These are phyloP conservation scores for Athetis lepigone DNA, from an alignment of 2,888 invertebrate genomes.

Conservation along the genomic window DNA sequence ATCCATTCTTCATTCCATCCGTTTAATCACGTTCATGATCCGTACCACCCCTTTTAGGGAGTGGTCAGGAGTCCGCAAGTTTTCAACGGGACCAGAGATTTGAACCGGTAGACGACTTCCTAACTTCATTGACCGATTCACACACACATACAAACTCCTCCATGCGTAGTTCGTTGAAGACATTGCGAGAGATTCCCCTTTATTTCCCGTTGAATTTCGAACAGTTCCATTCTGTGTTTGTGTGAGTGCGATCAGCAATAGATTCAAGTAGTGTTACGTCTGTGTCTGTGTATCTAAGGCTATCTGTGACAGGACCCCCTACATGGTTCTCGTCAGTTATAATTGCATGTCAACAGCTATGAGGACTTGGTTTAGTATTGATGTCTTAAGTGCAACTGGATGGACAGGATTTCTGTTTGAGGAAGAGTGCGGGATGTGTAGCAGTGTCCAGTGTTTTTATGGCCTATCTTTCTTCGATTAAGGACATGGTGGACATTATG, in stretches of 20 bases:
- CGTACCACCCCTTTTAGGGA: constrained; percentile 58
- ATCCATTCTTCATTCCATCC: constrained; percentile 49
- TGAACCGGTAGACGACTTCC: neutral
- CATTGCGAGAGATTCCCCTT: neutral
- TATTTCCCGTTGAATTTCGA: neutral
- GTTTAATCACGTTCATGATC: constrained; percentile 54
- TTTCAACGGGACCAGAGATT: constrained; percentile 54
- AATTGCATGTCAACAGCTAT: constrained; percentile 67
- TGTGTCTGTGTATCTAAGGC: constrained; percentile 1
- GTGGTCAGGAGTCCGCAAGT: constrained; percentile 63
- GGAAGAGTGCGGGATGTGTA: constrained; percentile 49
- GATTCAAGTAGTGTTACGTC: neutral
- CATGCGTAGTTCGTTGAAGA: neutral
- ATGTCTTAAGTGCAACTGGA: constrained; percentile 58
- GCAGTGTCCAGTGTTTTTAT: constrained; percentile 31
- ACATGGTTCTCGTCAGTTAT: constrained; percentile 78
- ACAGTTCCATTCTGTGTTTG: neutral
- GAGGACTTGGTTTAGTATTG: constrained; percentile 44
- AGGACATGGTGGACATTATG: constrained; percentile 17
- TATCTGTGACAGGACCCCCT: constrained; percentile 63
- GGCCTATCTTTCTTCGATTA: constrained; percentile 1
- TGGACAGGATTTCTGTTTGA: constrained; percentile 31
- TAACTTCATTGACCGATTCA: neutral
- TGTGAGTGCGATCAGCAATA: constrained; percentile 7
- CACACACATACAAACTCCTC: constrained; percentile 24